phyloP scores from a whole-genome alignment of 2,113 vertebrate genomes.

The Sus scrofa region T2T-Sscrofa CM000819.6:84175501-84176000 shows the following conservation, averaged over 20 bases:
- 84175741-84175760: neutral
- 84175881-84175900: slow-evolving; percentile 47
- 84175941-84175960: neutral
- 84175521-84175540: neutral
- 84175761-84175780: neutral
- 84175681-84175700: neutral
- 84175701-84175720: neutral
- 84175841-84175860: neutral
- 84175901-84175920: neutral
- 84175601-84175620: neutral
- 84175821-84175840: neutral
- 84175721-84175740: neutral
- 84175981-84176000: slow-evolving; percentile 48
- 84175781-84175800: neutral
- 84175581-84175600: slow-evolving; percentile 2
- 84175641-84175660: neutral
- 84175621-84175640: neutral
- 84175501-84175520: slow-evolving; percentile 40
- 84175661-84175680: neutral
- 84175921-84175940: neutral
- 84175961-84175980: neutral
- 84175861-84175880: neutral
- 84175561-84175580: neutral
- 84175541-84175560: neutral
- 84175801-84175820: neutral